Evolutionary conservation across 1,140 invertebrate species (phyloP).

Genomic region (Acromyrmex charruanus): DNA sequence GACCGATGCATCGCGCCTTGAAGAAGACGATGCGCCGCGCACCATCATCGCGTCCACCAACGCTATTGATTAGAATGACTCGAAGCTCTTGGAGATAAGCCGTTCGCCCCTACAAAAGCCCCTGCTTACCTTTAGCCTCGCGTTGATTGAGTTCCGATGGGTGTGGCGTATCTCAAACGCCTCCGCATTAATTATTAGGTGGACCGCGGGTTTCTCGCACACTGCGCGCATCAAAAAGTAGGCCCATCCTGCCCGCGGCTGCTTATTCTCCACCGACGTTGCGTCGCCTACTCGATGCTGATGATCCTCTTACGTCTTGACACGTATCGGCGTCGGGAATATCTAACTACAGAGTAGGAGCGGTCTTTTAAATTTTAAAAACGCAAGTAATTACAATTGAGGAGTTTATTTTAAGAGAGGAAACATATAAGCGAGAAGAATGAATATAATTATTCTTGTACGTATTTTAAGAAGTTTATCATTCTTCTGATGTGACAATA

Average conservation of each 20-base stretch:
- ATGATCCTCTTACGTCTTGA: conserved; percentile 56
- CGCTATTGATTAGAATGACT: conserved; percentile 79
- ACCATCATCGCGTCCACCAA: conserved; percentile 71
- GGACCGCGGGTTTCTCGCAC: conserved; percentile 51
- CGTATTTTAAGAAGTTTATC: not conserved
- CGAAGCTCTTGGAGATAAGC: conserved; percentile 75
- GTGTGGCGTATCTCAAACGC: conserved; percentile 78
- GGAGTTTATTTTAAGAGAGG: conserved; percentile 19
- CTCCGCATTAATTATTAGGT: conserved; percentile 79
- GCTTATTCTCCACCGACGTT: conserved; percentile 56
- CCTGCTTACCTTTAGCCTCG: conserved; percentile 67
- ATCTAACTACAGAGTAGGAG: conserved; percentile 17
- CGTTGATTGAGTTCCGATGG: conserved; percentile 80
- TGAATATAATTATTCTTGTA: not conserved
- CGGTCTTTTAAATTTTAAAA: conserved; percentile 16
- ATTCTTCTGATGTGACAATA: not conserved
- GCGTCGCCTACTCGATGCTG: conserved; percentile 31
- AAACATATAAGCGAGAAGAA: not conserved
- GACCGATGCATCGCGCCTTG: conserved; percentile 3
- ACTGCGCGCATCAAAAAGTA: conserved; percentile 55
- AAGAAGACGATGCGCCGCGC: conserved; percentile 51
- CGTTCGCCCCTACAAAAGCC: conserved; percentile 64
- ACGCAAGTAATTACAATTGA: conserved; percentile 25
- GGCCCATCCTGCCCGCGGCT: conserved; percentile 22
- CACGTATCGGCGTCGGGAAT: conserved; percentile 27